Conservation (phyloP, 2,113 vertebrate species). For the Phocoena sinus region DNA sequence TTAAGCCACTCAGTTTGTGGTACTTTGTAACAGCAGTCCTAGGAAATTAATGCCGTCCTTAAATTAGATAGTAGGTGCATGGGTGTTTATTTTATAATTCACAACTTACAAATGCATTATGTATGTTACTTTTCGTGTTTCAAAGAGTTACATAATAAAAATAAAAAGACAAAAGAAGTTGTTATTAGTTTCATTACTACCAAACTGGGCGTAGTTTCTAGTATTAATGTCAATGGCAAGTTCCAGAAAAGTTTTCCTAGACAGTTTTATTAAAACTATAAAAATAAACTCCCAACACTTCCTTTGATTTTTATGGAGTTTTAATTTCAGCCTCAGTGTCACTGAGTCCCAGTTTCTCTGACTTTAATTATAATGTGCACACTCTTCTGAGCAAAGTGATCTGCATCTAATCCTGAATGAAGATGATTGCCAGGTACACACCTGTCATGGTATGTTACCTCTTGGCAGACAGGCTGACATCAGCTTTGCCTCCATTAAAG, state of each 20-base stretch:
- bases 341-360: not conserved
- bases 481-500: not conserved
- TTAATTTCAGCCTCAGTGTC: not conserved
- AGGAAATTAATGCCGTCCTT: not conserved
- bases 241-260: slow-evolving; percentile 9
- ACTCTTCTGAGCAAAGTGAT: not conserved
- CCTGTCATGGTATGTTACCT: not conserved
- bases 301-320: not conserved
- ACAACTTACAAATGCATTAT: not conserved
- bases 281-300: slow-evolving; percentile 1
- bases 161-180: not conserved
- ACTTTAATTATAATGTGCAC: not conserved
- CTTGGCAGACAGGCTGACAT: not conserved
- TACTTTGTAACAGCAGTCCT: not conserved
- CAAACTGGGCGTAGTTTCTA: not conserved
- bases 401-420: not conserved
- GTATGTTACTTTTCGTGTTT: not conserved
- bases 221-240: not conserved
- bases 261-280: slow-evolving; percentile 45
- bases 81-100: not conserved
- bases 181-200: not conserved
- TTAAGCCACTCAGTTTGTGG: not conserved
- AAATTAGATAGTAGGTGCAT: not conserved
- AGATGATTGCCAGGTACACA: not conserved
- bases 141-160: slow-evolving; percentile 14